Base-by-base conservation (phyloP, 1,140 invertebrate species). In the Leptopilina clavipes region DNA sequence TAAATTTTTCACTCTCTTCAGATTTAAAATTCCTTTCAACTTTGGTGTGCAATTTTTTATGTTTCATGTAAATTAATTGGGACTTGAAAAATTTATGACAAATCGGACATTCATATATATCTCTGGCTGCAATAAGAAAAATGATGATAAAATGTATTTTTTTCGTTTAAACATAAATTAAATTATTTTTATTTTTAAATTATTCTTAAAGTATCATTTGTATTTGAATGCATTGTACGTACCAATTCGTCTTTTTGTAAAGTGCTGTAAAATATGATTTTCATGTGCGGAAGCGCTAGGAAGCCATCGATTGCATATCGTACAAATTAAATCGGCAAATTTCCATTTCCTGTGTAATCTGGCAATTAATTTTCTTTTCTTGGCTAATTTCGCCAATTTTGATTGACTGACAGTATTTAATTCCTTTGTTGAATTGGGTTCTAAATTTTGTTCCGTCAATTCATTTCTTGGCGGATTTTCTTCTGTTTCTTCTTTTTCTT, bases 201-300 rank as follows among this genome's bases (percentile, higher is more conserved):
- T n/a, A n/a, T n/a, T n/a, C n/a, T n/a, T n/a, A n/a, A n/a, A n/a
- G n/a, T n/a, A n/a, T n/a, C n/a, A n/a, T n/a, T n/a, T n/a, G n/a
- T n/a, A n/a, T n/a, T n/a, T n/a, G n/a, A n/a, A n/a, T n/a, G n/a
- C n/a, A n/a, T n/a, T n/a, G n/a, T 48, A 19, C 0, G 5, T 48
- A 7, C 25, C 80, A 89, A 87, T 86, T 52, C 83, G 82, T 81
- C 84, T 88, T 70, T 86, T 86, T 56, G 84, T 88, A 10, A 78
- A 83, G 73, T 89, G 88, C n/a, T 86, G 85, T 22, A 87, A 45
- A 17, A 76, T 83, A 79, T 89, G 88, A 9, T 84, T 82, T 1
- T 75, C 56, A 5, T 89, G 44, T 11, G 83, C 74, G 11, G 84
- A 79, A 70, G 77, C 75, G 77, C 86, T 88, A 3, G 85, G 78